phyloP scores from a whole-genome alignment of 2,888 invertebrate genomes.

The Sipunculus nudus region DNA sequence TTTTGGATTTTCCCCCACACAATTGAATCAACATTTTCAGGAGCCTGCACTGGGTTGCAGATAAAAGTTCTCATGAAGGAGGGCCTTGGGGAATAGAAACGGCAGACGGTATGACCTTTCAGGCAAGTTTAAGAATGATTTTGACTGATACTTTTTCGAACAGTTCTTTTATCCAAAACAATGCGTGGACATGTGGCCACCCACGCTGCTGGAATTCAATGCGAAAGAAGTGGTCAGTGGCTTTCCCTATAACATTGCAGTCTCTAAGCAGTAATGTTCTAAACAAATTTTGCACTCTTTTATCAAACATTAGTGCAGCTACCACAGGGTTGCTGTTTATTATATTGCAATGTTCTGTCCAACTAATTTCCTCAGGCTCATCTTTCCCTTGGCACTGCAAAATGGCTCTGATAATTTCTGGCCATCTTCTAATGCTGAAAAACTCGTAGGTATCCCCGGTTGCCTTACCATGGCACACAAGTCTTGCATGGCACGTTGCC shows the following conservation, averaged over 20 bases:
- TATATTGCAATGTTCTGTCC: slow-evolving; percentile 24
- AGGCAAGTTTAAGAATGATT: background rate
- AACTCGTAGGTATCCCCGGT: slow-evolving; percentile 33
- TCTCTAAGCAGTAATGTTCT: background rate
- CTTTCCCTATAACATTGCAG: background rate
- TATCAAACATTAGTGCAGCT: slow-evolving; percentile 36
- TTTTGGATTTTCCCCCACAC: background rate
- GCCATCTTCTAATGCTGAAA: slow-evolving; percentile 38
- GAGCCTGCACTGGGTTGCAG: no score
- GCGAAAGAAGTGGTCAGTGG: background rate
- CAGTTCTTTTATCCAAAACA: slow-evolving; percentile 4
- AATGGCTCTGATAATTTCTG: slow-evolving; percentile 30
- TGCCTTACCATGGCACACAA: slow-evolving; percentile 34
- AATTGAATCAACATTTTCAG: no score
- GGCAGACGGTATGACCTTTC: background rate
- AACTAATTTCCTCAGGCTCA: slow-evolving; percentile 15
- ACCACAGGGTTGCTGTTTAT: slow-evolving; percentile 33
- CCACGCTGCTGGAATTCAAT: slow-evolving; percentile 10
- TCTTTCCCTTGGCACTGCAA: slow-evolving; percentile 21
- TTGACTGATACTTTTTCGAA: background rate
- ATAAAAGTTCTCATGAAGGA: background rate
- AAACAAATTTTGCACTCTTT: background rate
- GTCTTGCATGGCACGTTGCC: slow-evolving; percentile 30
- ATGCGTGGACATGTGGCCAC: slow-evolving; percentile 1
- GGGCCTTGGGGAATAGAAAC: background rate